Percentiles rank a stretch among this genome's conserved stretches.
Conservation (phyloP, 2,797 vertebrate species). For the Streptopelia turtur region DNA sequence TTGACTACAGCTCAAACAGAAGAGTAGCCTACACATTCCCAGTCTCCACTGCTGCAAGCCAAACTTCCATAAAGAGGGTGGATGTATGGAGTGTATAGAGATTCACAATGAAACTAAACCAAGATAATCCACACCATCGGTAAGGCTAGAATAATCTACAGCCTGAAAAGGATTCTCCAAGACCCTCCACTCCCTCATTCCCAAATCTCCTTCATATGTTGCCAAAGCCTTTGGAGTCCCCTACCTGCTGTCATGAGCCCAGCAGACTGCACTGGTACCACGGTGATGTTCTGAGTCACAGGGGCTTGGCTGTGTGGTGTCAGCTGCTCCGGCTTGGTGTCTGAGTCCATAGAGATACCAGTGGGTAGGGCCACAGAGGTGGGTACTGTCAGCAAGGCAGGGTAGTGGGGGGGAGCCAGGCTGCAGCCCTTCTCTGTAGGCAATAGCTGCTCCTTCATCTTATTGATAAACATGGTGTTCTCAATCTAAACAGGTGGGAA, state of each 20-base stretch:
- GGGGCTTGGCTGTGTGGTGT: slow-evolving; percentile 89
- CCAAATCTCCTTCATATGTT: rapidly evolving
- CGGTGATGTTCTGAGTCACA: slow-evolving; percentile 95
- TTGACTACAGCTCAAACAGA: slow-evolving; percentile 18
- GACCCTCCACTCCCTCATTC: rapidly evolving
- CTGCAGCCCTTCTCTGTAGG: slow-evolving; percentile 89
- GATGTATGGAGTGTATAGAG: neutral
- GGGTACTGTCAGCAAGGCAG: slow-evolving; percentile 92
- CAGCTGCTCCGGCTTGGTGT: slow-evolving; percentile 79
- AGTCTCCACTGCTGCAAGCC: neutral
- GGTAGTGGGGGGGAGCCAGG: slow-evolving; percentile 89
- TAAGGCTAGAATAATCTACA: neutral
- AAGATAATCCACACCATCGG: neutral
- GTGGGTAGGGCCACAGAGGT: slow-evolving; percentile 83
- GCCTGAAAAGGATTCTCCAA: neutral
- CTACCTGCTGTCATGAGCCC: slow-evolving; percentile 97
- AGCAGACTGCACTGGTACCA: slow-evolving; percentile 93
- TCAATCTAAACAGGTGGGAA: slow-evolving; percentile 84
- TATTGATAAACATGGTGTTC: slow-evolving; percentile 98
- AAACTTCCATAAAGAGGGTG: neutral
- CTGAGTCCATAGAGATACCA: slow-evolving; percentile 85
- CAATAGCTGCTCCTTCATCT: slow-evolving; percentile 95
- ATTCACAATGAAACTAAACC: neutral
- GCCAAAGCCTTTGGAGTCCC: neutral
- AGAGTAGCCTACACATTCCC: neutral